These are phyloP conservation scores for Hyperoplus lanceolatus DNA, from an alignment of 2,797 vertebrate genomes.

Conservation along the genomic window DNA sequence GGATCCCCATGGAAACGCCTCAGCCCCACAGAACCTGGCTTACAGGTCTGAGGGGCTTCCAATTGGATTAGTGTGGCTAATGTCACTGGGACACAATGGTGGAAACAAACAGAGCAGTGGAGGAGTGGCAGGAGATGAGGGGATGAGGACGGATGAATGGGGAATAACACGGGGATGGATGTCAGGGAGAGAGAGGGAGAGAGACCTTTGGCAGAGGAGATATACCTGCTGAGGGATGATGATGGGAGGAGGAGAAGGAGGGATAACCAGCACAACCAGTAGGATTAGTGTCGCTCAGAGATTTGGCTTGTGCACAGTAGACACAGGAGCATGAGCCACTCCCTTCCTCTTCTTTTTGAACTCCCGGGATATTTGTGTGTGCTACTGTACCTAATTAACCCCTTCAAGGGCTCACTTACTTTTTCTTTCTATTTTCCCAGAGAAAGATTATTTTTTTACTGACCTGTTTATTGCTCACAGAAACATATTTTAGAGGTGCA, in stretches of 20 bases:
- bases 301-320: conserved; percentile 68
- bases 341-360: conserved; percentile 46
- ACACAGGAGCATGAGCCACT: conserved; percentile 57
- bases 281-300: conserved; percentile 83
- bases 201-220: conserved; percentile 62
- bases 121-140: conserved; percentile 46
- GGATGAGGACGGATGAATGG: conserved; percentile 54
- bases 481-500: no score
- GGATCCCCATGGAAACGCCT: conserved; percentile 79
- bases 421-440: neutral
- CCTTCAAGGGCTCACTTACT: conserved; percentile 20
- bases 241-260: conserved; percentile 46
- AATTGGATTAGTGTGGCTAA: conserved; percentile 83
- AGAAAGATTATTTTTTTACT: no score
- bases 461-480: no score
- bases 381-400: conserved; percentile 64
- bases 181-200: conserved; percentile 52
- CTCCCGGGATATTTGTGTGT: conserved; percentile 68
- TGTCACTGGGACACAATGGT: conserved; percentile 77
- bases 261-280: conserved; percentile 78
- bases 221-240: conserved; percentile 70
- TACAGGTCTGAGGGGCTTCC: conserved; percentile 72
- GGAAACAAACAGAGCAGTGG: conserved; percentile 77
- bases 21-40: conserved; percentile 67
- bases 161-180: conserved; percentile 42